A percentile compares a stretch with the other conserved stretches of the same genome.
Conservation (phyloP, 1,140 invertebrate species). For the Tachypleus tridentatus region DNA sequence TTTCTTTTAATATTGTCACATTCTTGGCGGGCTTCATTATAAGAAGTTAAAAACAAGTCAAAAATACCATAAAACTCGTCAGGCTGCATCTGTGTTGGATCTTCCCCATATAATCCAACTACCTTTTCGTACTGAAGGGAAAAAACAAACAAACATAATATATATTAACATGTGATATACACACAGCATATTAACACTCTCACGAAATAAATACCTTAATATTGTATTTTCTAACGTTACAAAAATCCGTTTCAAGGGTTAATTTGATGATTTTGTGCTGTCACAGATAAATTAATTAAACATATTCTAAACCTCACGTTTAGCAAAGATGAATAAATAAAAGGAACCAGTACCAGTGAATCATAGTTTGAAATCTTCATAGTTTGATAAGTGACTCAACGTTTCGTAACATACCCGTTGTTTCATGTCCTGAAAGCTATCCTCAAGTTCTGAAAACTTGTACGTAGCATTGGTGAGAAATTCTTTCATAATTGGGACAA, state of each 20-base stretch:
- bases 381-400: no score
- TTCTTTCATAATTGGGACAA: constrained; percentile 85
- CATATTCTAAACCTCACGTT: no score
- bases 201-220: no score
- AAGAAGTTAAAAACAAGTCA: constrained; percentile 71
- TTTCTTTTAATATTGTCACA: constrained; percentile 74
- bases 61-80: constrained; percentile 95
- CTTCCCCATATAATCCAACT: constrained; percentile 80
- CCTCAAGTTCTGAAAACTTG: constrained; percentile 82
- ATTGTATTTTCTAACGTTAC: no score
- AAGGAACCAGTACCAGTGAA: no score
- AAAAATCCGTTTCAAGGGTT: no score
- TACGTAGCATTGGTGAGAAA: constrained; percentile 82
- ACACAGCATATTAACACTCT: no score
- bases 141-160: background rate
- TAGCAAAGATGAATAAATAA: no score
- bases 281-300: no score
- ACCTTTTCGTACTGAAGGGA: constrained; percentile 64
- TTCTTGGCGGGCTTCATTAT: constrained; percentile 75
- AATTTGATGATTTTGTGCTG: no score
- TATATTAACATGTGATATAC: background rate
- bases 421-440: constrained; percentile 81
- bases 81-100: constrained; percentile 68
- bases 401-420: constrained; percentile 43
- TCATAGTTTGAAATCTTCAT: no score